Evolutionary conservation across 2,888 invertebrate species (phyloP).

Genomic region (Zootermopsis nevadensis): DNA sequence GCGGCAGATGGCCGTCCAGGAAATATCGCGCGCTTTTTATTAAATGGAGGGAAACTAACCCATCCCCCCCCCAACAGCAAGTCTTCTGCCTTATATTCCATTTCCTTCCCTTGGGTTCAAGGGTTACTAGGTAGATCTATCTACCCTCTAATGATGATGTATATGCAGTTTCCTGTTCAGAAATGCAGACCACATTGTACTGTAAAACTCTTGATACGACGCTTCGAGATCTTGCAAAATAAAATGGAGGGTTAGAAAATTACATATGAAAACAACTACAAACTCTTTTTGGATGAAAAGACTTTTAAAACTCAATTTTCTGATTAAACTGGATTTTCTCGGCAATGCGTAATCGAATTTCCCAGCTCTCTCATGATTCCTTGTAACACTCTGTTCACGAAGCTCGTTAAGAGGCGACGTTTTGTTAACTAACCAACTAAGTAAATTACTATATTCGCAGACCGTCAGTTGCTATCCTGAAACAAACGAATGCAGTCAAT

Average conservation of each 20-base stretch:
- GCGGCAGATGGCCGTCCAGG: slow-evolving; percentile 26
- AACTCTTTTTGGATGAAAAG: background rate
- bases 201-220: background rate
- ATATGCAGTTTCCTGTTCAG: background rate
- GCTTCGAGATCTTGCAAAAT: background rate
- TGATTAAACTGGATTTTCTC: too few relatives aligned
- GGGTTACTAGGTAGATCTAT: background rate
- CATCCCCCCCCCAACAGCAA: background rate
- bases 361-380: too few relatives aligned
- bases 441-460: too few relatives aligned
- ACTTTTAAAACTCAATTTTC: background rate
- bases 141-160: slow-evolving; percentile 3
- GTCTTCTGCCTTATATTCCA: background rate
- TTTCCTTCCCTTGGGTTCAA: background rate
- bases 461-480: too few relatives aligned
- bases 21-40: slow-evolving; percentile 29
- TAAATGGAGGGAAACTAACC: background rate
- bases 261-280: background rate
- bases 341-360: too few relatives aligned
- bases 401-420: too few relatives aligned
- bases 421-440: too few relatives aligned
- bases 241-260: background rate
- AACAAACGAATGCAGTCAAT: too few relatives aligned
- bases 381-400: too few relatives aligned
- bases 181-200: background rate